Conservation (phyloP, 2,797 vertebrate species). For the Tauraco hartlaubi region DNA sequence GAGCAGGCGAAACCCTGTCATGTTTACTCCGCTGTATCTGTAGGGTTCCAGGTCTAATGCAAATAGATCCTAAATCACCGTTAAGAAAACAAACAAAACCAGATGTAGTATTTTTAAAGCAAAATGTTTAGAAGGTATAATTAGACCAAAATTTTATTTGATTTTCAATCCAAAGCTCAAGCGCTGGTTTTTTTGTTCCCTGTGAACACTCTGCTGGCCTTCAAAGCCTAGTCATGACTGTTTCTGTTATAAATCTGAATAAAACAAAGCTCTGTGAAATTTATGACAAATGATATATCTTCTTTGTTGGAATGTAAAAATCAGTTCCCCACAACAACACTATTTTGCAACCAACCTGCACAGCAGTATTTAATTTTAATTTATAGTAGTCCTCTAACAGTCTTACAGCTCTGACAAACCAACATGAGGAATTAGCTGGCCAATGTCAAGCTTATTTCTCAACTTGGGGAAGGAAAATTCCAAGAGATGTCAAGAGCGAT, state of each 20-base stretch:
- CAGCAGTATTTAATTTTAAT: neutral
- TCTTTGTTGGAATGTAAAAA: neutral
- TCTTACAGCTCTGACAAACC: neutral
- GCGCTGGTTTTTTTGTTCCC: neutral
- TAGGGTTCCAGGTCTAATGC: constrained; percentile 96
- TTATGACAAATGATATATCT: neutral
- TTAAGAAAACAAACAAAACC: neutral
- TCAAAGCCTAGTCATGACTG: neutral
- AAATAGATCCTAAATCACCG: constrained; percentile 88
- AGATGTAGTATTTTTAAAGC: neutral
- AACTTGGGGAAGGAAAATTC: neutral
- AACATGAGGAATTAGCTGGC: neutral
- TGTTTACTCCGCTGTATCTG: constrained; percentile 96
- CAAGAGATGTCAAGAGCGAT: rapidly evolving
- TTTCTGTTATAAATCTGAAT: neutral
- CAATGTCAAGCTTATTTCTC: neutral
- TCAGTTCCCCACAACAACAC: neutral
- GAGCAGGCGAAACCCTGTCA: constrained; percentile 97
- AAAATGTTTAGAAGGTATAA: neutral
- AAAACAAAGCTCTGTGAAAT: neutral
- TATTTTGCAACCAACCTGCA: neutral
- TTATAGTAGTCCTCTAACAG: neutral
- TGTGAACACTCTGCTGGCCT: neutral
- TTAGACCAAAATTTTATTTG: neutral
- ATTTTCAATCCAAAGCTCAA: neutral